phyloP scores from a whole-genome alignment of 2,888 invertebrate genomes.

The Stenotaenia linearis region DNA sequence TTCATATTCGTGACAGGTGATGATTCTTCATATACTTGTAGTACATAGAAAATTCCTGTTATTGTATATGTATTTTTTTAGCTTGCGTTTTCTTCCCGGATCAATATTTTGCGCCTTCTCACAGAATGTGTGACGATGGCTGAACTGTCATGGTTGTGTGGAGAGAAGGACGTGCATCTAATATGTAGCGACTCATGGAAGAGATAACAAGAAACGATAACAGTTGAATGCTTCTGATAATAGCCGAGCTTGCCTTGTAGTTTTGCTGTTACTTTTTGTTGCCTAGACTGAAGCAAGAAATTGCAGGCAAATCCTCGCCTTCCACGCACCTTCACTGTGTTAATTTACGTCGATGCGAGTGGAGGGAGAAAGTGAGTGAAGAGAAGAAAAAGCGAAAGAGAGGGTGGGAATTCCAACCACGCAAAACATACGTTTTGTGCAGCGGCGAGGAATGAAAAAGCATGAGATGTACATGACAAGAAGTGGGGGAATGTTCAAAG shows the following conservation, averaged over 20 bases:
- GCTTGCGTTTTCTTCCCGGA: background rate
- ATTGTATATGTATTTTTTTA: background rate
- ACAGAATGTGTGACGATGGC: background rate
- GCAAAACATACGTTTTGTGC: constrained; percentile 15
- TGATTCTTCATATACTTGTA: background rate
- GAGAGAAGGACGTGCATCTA: background rate
- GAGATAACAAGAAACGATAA: constrained; percentile 5
- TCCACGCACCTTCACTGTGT: background rate
- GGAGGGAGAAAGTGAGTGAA: background rate
- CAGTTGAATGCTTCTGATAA: constrained; percentile 11
- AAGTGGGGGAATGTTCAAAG: background rate
- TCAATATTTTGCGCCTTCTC: constrained; percentile 10
- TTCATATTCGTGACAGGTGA: background rate
- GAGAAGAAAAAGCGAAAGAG: background rate
- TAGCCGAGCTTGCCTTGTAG: constrained; percentile 3
- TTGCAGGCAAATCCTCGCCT: background rate
- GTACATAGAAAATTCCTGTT: background rate
- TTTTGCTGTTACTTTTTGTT: constrained; percentile 3
- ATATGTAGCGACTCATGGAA: constrained; percentile 3
- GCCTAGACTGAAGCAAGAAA: background rate
- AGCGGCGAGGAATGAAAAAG: background rate
- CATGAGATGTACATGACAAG: constrained; percentile 1
- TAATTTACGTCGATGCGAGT: background rate
- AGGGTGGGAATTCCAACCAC: constrained; percentile 15
- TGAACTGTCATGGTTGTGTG: background rate